Evolutionary conservation across 92 coral and sea anemone species (phyloP).

Genomic region (Palythoa grandiflora): DNA sequence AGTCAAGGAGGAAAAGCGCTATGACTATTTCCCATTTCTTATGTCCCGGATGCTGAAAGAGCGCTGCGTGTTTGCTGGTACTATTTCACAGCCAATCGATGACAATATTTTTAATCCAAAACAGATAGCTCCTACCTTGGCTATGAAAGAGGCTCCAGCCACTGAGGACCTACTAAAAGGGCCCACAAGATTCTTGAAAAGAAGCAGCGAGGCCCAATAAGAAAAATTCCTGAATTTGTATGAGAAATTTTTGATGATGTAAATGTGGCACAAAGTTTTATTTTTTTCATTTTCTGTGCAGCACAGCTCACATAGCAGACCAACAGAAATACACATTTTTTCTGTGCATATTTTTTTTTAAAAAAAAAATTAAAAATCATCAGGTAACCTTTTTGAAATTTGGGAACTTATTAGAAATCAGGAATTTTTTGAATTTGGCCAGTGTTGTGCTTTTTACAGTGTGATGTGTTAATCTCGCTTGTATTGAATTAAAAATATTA

Average conservation of each 20-base stretch:
- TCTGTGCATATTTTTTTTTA: not conserved
- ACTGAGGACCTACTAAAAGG: constrained; percentile 53
- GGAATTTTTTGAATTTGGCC: not conserved
- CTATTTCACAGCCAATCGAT: constrained; percentile 34
- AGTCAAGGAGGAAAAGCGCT: constrained; percentile 47
- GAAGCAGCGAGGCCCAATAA: not conserved
- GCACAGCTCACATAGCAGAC: not conserved
- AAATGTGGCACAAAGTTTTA: constrained; percentile 2
- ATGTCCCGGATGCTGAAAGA: constrained; percentile 42
- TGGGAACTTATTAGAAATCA: not conserved
- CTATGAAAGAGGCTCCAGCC: constrained; percentile 41
- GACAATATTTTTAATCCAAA: constrained; percentile 43
- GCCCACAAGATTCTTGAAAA: constrained; percentile 24
- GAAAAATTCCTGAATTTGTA: not conserved
- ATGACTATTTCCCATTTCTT: constrained; percentile 52
- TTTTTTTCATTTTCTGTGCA: not conserved
- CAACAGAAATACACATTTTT: not conserved
- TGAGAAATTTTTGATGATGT: not conserved
- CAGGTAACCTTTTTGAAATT: not conserved
- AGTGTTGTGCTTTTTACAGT: not conserved
- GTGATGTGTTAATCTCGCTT: not conserved
- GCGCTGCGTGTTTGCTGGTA: constrained; percentile 36
- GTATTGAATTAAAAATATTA: constrained; percentile 4
- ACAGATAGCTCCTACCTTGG: constrained; percentile 56
- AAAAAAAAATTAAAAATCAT: not conserved